phyloP scores from a whole-genome alignment of 53 echinoderm and acorn worm genomes.

The Holothuria leucospilota region DNA sequence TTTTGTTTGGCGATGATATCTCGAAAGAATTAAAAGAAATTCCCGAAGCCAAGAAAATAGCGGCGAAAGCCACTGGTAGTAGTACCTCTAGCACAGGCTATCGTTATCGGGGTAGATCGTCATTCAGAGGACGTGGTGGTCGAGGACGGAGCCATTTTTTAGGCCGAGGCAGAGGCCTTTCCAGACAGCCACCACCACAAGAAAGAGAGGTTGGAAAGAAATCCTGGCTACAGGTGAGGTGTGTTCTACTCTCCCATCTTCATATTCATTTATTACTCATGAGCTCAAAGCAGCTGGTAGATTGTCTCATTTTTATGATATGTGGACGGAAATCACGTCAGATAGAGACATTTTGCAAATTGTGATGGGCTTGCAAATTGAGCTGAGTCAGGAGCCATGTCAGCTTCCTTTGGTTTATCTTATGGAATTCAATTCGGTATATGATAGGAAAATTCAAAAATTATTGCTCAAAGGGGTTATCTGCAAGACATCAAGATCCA shows the following conservation, averaged over 20 bases:
- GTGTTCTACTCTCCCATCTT: no score
- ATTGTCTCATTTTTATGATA: no score
- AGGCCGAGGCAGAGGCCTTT: no score
- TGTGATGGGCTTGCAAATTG: constrained; percentile 33
- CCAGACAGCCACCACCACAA: constrained; percentile 9
- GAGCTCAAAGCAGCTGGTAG: no score
- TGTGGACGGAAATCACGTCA: constrained; percentile 37
- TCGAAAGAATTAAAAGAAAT: not conserved
- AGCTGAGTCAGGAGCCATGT: constrained; percentile 19
- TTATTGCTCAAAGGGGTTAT: constrained; percentile 33
- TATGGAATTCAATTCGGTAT: constrained; percentile 4
- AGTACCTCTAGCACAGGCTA: constrained; percentile 10
- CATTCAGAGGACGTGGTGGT: constrained; percentile 18
- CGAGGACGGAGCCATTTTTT: no score
- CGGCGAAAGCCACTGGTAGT: constrained; percentile 7
- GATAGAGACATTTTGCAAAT: constrained; percentile 42
- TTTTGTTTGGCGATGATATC: not conserved
- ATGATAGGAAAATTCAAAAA: constrained; percentile 40
- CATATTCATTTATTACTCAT: no score
- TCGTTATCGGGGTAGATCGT: constrained; percentile 11
- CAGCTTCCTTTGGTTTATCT: not conserved
- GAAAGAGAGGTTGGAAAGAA: constrained; percentile 3
- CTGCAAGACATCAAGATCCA: constrained; percentile 8
- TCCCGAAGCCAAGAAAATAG: not conserved
- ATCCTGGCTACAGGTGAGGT: constrained; percentile 7